phyloP scores from a whole-genome alignment of 1,140 invertebrate genomes.

The Drosophila pallidifrons region DNA sequence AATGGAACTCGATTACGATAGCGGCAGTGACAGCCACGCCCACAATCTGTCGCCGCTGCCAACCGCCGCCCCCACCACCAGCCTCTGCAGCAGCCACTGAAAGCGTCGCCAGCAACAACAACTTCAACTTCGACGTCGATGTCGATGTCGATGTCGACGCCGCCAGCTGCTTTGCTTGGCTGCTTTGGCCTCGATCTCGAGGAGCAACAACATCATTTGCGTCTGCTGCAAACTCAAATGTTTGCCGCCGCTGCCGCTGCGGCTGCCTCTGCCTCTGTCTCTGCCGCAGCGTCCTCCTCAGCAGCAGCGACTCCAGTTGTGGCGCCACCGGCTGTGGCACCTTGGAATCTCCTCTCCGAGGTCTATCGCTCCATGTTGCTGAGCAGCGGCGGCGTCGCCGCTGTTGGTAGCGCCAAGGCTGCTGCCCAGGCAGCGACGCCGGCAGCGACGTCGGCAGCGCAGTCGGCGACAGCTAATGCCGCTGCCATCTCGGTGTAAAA shows the following conservation, averaged over 20 bases:
- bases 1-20: slow-evolving; percentile 60
- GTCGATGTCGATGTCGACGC: background rate
- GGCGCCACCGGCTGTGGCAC: slow-evolving; percentile 43
- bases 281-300: slow-evolving; percentile 6
- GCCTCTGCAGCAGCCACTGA: background rate
- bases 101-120: background rate
- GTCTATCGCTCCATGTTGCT: slow-evolving; percentile 82
- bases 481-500: slow-evolving; percentile 75
- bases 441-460: slow-evolving; percentile 40
- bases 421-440: slow-evolving; percentile 37
- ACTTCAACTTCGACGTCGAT: background rate
- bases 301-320: slow-evolving; percentile 27
- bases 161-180: slow-evolving; percentile 24
- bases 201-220: slow-evolving; percentile 71
- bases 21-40: slow-evolving; percentile 13
- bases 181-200: slow-evolving; percentile 51
- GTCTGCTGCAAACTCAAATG: slow-evolving; percentile 79
- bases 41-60: slow-evolving; percentile 48
- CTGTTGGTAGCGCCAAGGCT: slow-evolving; percentile 31
- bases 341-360: slow-evolving; percentile 81
- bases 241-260: slow-evolving; percentile 78
- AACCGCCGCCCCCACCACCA: slow-evolving; percentile 3
- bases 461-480: slow-evolving; percentile 60
- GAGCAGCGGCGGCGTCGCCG: slow-evolving; percentile 37
- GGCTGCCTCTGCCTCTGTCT: slow-evolving; percentile 19